Base-by-base conservation (phyloP, 2,888 invertebrate genomes). In the Dolichomitus sp. region DNA sequence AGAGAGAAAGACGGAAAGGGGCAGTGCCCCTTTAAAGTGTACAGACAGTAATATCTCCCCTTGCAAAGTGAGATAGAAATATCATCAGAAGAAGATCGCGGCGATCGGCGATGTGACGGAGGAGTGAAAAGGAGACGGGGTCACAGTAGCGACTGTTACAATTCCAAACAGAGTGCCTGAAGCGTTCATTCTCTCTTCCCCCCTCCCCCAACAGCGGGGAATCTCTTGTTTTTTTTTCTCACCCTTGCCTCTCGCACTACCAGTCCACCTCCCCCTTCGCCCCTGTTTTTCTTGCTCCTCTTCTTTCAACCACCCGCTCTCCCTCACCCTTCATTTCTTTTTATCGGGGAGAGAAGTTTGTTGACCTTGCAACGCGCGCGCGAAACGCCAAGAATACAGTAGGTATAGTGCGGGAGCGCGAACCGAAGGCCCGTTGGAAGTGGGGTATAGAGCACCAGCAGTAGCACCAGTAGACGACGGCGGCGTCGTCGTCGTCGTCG, bases 281-380 rank as follows among this genome's bases (percentile, higher is more conserved):
- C 69, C 76, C 80, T 72, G 75, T 76, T 61, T 83, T 83, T 79
- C 82, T 83, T 75, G 75, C 70, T 72, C 45, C 66, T 83, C 79
- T 79, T 68, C 72, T 68, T 70, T 75, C 42, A 52, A 40, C 76
- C 42, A 33, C 52, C 48, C 75, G 30, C 54, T 45, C 48, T 40
- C 59, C 52, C 59, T 33, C 68, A 9, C 81, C 33, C 57, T 45
- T 65, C 59, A 30, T 76, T 83, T 69, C 76, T 83, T 80, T 73
- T 83, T 83, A 61, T 66, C 72, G 68, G 63, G 82, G 79, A 80
- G 76, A 81, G 78, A 86, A 86, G 86, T 86, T 86, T 86, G 86
- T 86, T 86, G 86, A 86, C 86, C 86, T 86, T 86, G 86, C 85
- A 84, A 75, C 85, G 85, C 83, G 82, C 82, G 70, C 78, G 77